Evolutionary conservation across 2,113 vertebrate species (phyloP).

Genomic region (Mesembrinibis cayennensis): DNA sequence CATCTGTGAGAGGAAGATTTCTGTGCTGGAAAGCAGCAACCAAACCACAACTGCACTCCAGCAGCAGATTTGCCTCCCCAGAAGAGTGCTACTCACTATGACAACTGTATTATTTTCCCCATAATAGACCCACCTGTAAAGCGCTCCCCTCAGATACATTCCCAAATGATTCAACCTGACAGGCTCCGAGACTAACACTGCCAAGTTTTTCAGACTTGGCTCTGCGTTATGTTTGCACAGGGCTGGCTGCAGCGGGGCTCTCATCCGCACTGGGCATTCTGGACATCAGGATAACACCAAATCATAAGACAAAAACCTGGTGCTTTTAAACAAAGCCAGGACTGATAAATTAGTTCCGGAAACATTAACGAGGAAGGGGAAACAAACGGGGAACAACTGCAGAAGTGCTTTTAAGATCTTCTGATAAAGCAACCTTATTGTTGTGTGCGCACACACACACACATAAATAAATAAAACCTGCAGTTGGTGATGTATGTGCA

Average conservation of each 20-base stretch:
- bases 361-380: neutral
- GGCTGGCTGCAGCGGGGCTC: neutral
- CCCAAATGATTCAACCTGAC: neutral
- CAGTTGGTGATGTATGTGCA: neutral
- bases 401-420: slow-evolving; percentile 1
- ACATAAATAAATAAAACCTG: neutral
- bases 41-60: neutral
- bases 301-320: neutral
- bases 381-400: neutral
- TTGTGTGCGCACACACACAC: neutral
- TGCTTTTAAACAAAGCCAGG: neutral
- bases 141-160: neutral
- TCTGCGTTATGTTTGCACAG: neutral
- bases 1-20: neutral
- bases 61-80: neutral
- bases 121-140: neutral
- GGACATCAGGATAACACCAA: neutral
- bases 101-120: neutral
- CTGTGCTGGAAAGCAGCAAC: neutral
- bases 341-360: neutral
- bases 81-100: neutral
- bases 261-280: fast-evolving
- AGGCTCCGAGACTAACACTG: neutral
- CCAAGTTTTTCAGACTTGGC: neutral
- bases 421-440: neutral